phyloP scores from a whole-genome alignment of 1,140 invertebrate genomes.

The Trachymyrmex cornetzi region DNA sequence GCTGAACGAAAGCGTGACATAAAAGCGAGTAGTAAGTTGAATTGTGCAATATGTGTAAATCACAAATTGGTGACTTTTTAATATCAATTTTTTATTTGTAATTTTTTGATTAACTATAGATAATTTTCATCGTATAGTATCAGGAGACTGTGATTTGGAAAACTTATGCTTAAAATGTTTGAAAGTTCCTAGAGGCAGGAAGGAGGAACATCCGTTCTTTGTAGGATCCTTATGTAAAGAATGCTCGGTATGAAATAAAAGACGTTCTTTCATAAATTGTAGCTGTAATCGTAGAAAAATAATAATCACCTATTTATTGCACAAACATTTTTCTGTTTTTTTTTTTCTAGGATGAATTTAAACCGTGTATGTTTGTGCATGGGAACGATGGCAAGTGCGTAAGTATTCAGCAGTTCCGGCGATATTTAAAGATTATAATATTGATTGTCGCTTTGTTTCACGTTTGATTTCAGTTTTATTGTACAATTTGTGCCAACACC shows the following conservation, averaged over 20 bases:
- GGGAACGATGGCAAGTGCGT: conserved; percentile 83
- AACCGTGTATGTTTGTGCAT: conserved; percentile 81
- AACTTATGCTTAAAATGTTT: conserved; percentile 81
- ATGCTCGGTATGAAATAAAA: conserved; percentile 78
- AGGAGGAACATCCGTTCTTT: conserved; percentile 81
- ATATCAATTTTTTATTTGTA: neutral
- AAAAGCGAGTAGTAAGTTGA: conserved; percentile 72
- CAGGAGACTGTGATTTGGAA: conserved; percentile 49
- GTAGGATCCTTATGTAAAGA: conserved; percentile 76
- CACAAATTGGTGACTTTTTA: neutral
- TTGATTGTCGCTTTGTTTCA: conserved; percentile 42
- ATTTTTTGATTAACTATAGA: conserved; percentile 55
- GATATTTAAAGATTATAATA: conserved; percentile 25
- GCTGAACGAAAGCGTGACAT: conserved; percentile 72
- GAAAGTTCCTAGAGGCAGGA: conserved; percentile 24
- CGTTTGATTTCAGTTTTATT: conserved; percentile 77
- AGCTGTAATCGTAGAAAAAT: neutral
- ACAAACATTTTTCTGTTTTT: conserved; percentile 55
- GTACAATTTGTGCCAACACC: conserved; percentile 78
- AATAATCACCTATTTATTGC: neutral
- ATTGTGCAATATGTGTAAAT: neutral
- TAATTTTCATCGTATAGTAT: conserved; percentile 60
- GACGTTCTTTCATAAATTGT: neutral
- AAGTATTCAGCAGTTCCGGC: conserved; percentile 63
- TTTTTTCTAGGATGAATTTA: conserved; percentile 74